Base-by-base conservation (phyloP, 2,113 vertebrate genomes). In the Thomomys bottae region DNA sequence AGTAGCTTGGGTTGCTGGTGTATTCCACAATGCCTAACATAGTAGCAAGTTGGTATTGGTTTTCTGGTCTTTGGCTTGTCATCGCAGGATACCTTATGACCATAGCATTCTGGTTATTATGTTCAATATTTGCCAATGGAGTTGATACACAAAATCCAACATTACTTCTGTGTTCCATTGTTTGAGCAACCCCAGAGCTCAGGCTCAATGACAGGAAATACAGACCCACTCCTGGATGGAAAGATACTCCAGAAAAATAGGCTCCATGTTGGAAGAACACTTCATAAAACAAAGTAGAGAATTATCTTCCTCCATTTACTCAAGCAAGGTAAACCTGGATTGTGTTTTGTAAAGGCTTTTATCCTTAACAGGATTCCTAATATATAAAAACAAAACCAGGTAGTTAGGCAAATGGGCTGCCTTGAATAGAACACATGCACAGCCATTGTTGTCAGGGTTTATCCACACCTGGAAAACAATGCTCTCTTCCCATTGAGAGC, bases 371-470 rank as follows among this genome's bases (percentile, higher is more conserved):
- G 71, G 2, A 67, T 42, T 90, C 73, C 91, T 30, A 67, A 6
- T 12, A 14, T 45, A 14, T 63, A 75, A n/a, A 90, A 54, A 28
- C 73, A 89, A 89, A 28, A 76, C 64, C 32, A 92, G 63, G 59
- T 89, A 28, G n/a, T 20, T 67, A 70, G 38, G 42, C 38, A 66
- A 91, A 57, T n/a, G 70, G 88, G 91, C 76, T 34, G 0, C 26
- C 28, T 88, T 61, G 17, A 92, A 38, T 18, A 94, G 28, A 57
- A 8, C 73, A 49, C 71, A 26, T 40, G 38, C 9, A 70, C 6
- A 80, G 76, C 77, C 28, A 14, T 20, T 77, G 12, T 61, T 78
- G n/a, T 12, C 54, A n/a, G 95, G 89, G 96, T 95, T 89, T 63
- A 92, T 34, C 93, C 95, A 18, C 6, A 77, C 4, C 23, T 94